phyloP scores from a whole-genome alignment of 2,113 vertebrate genomes.

The Lutjanus erythropterus region DNA sequence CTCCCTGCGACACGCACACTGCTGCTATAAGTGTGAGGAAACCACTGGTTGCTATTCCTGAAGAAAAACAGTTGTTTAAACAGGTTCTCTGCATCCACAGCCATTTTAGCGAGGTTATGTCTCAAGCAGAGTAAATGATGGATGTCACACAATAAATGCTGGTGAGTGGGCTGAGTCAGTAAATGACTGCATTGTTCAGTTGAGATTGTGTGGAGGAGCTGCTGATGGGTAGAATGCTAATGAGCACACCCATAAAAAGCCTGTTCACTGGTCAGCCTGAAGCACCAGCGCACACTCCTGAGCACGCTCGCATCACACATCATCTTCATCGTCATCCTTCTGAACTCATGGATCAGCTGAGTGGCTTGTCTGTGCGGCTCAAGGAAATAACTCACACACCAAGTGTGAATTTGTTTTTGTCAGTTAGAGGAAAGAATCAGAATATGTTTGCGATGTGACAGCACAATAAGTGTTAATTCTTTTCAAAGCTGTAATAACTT shows the following conservation, averaged over 20 bases:
- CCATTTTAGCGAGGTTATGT: slow-evolving; percentile 39
- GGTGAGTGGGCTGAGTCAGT: slow-evolving; percentile 68
- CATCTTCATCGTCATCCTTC: background rate
- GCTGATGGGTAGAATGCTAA: slow-evolving; percentile 61
- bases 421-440: no score
- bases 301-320: background rate
- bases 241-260: slow-evolving; percentile 40
- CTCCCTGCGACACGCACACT: slow-evolving; percentile 21
- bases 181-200: slow-evolving; percentile 71
- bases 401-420: background rate
- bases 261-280: slow-evolving; percentile 29
- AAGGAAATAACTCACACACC: background rate
- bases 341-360: slow-evolving; percentile 14
- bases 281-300: slow-evolving; percentile 18
- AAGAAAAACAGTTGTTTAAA: slow-evolving; percentile 47
- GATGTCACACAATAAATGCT: slow-evolving; percentile 59
- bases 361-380: slow-evolving; percentile 3
- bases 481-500: no score
- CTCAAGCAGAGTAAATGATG: slow-evolving; percentile 64
- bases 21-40: slow-evolving; percentile 28
- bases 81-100: slow-evolving; percentile 28
- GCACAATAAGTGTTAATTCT: no score
- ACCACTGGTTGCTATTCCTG: slow-evolving; percentile 56
- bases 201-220: slow-evolving; percentile 57
- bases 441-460: no score